These are phyloP conservation scores for Drosophila sucinea DNA, from an alignment of 1,140 invertebrate genomes.

Conservation along the genomic window DNA sequence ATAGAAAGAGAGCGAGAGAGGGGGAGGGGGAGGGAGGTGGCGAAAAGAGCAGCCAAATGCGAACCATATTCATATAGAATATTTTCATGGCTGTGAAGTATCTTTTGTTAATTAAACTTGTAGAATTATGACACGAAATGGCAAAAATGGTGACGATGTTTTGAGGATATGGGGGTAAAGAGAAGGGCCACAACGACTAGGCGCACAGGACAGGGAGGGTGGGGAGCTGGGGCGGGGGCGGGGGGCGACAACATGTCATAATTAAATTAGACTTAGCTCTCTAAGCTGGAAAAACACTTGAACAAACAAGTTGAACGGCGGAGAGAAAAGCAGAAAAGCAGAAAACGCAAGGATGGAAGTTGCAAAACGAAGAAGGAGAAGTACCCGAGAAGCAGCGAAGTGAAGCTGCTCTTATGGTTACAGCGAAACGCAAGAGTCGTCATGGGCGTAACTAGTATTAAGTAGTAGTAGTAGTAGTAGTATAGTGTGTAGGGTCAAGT, in stretches of 20 bases:
- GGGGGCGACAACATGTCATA: constrained; percentile 73
- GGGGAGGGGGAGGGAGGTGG: no score
- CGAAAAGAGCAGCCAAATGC: background rate
- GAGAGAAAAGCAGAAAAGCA: constrained; percentile 23
- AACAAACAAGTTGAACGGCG: constrained; percentile 41
- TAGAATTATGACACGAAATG: constrained; percentile 79
- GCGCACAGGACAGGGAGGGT: no score
- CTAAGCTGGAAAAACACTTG: constrained; percentile 71
- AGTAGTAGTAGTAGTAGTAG: no score
- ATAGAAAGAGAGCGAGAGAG: constrained; percentile 1
- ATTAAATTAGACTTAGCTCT: constrained; percentile 78
- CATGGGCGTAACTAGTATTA: background rate
- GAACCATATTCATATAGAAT: constrained; percentile 64
- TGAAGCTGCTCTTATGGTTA: constrained; percentile 1
- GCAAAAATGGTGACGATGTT: constrained; percentile 33
- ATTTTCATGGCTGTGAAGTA: constrained; percentile 62
- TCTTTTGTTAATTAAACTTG: constrained; percentile 82
- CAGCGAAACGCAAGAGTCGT: background rate
- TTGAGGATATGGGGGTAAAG: background rate
- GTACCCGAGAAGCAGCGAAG: background rate
- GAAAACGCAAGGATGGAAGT: background rate
- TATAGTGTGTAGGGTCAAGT: no score
- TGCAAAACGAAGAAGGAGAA: background rate
- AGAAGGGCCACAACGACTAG: no score
- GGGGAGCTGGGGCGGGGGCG: background rate